phyloP scores from a whole-genome alignment of 2,797 vertebrate species.

The Gorsachius magnificus region DNA sequence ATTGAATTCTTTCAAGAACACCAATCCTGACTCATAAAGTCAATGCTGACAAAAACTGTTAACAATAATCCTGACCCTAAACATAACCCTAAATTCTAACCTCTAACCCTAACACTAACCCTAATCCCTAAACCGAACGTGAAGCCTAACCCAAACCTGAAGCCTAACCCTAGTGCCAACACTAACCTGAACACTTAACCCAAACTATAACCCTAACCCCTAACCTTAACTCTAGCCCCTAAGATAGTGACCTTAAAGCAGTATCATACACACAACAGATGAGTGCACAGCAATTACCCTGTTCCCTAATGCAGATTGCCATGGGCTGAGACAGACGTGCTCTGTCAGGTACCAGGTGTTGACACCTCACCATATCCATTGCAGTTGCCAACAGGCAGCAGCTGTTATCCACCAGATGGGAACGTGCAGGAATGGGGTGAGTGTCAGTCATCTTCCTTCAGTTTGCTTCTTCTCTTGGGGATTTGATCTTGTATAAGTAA shows the following conservation, averaged over 20 bases:
- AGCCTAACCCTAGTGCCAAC: background rate
- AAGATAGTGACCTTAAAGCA: background rate
- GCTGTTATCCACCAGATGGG: background rate
- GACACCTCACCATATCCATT: background rate
- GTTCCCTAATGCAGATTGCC: background rate
- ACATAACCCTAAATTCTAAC: background rate
- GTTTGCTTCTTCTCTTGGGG: background rate
- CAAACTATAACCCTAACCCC: background rate
- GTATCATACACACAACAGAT: background rate
- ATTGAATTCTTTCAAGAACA: background rate
- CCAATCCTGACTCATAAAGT: background rate
- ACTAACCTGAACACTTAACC: background rate
- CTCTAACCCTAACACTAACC: background rate
- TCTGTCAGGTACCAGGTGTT: background rate
- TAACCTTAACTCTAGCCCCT: background rate
- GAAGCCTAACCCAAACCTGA: background rate
- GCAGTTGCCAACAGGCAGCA: background rate
- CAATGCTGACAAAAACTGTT: background rate
- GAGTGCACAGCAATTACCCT: background rate
- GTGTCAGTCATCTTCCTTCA: background rate
- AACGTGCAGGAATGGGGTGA: background rate
- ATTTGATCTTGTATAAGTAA: background rate
- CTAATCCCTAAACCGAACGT: background rate
- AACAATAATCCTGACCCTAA: background rate
- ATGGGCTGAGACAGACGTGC: no score